Evolutionary conservation across 2,797 vertebrate genomes (phyloP).

Genomic region (Poecilia gillii): DNA sequence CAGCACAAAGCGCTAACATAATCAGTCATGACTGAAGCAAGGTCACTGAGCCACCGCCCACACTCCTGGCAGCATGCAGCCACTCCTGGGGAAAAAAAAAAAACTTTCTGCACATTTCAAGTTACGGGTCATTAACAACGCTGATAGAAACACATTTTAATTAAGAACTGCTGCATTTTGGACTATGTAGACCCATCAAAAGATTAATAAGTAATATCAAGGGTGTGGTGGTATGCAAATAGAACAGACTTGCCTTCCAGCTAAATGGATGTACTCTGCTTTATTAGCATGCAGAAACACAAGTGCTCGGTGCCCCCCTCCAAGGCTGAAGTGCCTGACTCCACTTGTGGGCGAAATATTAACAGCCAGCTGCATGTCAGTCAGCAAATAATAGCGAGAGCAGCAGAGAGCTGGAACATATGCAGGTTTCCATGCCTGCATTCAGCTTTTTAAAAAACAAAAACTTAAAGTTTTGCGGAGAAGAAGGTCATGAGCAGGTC

Average conservation of each 20-base stretch:
- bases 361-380: slow-evolving; percentile 66
- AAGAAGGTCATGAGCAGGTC: slow-evolving; percentile 26
- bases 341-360: slow-evolving; percentile 68
- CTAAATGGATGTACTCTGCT: slow-evolving; percentile 57
- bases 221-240: slow-evolving; percentile 60
- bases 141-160: slow-evolving; percentile 65
- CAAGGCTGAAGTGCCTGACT: slow-evolving; percentile 64
- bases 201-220: slow-evolving; percentile 66
- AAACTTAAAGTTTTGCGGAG: not conserved
- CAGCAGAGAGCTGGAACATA: slow-evolving; percentile 46
- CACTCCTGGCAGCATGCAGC: slow-evolving; percentile 53
- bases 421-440: slow-evolving; percentile 34
- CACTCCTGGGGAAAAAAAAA: slow-evolving; percentile 39
- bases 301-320: slow-evolving; percentile 44
- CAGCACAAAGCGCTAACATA: slow-evolving; percentile 47
- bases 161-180: slow-evolving; percentile 61
- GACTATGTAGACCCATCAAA: slow-evolving; percentile 56
- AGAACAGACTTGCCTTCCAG: slow-evolving; percentile 55
- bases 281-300: slow-evolving; percentile 68
- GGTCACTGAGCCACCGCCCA: slow-evolving; percentile 59
- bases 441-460: slow-evolving; percentile 27
- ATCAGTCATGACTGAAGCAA: slow-evolving; percentile 48
- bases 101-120: slow-evolving; percentile 51
- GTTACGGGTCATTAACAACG: slow-evolving; percentile 60
- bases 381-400: slow-evolving; percentile 62